A percentile compares a stretch with the other conserved stretches of the same genome.
These are phyloP conservation scores for Poeciliopsis turrubarensis DNA, from an alignment of 2,113 vertebrate genomes.

Conservation along the genomic window DNA sequence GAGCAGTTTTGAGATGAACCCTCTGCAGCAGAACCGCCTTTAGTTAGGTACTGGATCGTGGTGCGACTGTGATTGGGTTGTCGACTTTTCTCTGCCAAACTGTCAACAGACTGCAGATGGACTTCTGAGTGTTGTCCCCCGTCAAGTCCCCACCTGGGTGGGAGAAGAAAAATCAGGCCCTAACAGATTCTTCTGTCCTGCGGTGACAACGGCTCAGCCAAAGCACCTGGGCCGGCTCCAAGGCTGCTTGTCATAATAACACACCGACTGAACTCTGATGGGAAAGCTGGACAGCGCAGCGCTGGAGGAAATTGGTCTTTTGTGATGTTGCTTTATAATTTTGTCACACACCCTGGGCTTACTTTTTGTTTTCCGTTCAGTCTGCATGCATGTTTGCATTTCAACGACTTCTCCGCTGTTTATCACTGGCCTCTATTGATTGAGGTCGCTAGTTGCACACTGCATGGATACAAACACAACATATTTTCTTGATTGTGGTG, in stretches of 20 bases:
- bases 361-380: slow-evolving; percentile 4
- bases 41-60: slow-evolving; percentile 33
- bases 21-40: neutral
- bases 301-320: neutral
- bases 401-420: slow-evolving; percentile 3
- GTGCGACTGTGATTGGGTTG: slow-evolving; percentile 27
- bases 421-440: neutral
- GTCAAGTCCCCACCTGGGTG: neutral
- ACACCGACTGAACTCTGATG: slow-evolving; percentile 31
- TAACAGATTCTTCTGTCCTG: slow-evolving; percentile 36
- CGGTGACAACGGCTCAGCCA: slow-evolving; percentile 30
- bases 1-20: neutral
- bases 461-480: neutral
- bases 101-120: slow-evolving; percentile 54
- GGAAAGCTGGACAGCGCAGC: slow-evolving; percentile 20
- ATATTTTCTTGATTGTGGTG: neutral
- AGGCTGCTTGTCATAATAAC: slow-evolving; percentile 22
- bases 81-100: slow-evolving; percentile 39
- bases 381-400: neutral
- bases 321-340: neutral
- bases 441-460: neutral
- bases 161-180: slow-evolving; percentile 22
- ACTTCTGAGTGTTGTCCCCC: slow-evolving; percentile 8
- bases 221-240: slow-evolving; percentile 44
- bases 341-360: neutral